A percentile compares a stretch with the other conserved stretches of the same genome.
phyloP scores from a whole-genome alignment of 2,888 invertebrate species.

The Gari tellinella region DNA sequence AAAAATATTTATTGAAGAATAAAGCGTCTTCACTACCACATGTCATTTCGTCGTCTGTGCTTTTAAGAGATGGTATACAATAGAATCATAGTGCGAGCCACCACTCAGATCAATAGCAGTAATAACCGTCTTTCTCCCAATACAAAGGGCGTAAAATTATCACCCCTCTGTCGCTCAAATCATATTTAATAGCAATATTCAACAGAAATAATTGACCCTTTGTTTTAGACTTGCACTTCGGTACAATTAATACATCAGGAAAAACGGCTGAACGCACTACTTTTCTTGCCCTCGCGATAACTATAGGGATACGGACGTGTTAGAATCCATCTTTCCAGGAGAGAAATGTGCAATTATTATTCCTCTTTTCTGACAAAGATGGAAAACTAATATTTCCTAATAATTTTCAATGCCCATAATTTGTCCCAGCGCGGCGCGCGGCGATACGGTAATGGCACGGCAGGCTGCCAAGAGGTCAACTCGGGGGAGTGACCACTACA shows the following conservation, averaged over 20 bases:
- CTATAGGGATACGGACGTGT: constrained; percentile 46
- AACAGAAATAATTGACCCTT: constrained; percentile 63
- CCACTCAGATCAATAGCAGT: constrained; percentile 27
- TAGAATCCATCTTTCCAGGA: constrained; percentile 44
- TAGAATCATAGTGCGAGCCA: background rate
- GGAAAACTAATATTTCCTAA: constrained; percentile 63
- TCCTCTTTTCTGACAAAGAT: constrained; percentile 53
- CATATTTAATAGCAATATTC: constrained; percentile 67
- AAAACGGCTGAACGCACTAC: constrained; percentile 48
- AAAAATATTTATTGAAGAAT: no score
- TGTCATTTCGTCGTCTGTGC: background rate
- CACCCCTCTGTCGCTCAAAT: constrained; percentile 57
- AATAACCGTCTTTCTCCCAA: constrained; percentile 36
- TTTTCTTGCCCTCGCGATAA: constrained; percentile 32
- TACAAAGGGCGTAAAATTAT: constrained; percentile 59
- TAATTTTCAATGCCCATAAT: constrained; percentile 58
- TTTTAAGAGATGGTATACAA: background rate
- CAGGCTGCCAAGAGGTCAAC: no score
- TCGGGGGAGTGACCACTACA: no score
- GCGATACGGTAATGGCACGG: no score
- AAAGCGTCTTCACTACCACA: no score
- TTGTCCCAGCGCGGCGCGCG: constrained; percentile 31
- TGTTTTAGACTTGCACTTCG: constrained; percentile 61
- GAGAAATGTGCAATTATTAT: constrained; percentile 54
- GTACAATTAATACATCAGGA: constrained; percentile 58